These are phyloP conservation scores for Mythimna loreyi DNA, from an alignment of 2,888 invertebrate genomes.

Conservation along the genomic window DNA sequence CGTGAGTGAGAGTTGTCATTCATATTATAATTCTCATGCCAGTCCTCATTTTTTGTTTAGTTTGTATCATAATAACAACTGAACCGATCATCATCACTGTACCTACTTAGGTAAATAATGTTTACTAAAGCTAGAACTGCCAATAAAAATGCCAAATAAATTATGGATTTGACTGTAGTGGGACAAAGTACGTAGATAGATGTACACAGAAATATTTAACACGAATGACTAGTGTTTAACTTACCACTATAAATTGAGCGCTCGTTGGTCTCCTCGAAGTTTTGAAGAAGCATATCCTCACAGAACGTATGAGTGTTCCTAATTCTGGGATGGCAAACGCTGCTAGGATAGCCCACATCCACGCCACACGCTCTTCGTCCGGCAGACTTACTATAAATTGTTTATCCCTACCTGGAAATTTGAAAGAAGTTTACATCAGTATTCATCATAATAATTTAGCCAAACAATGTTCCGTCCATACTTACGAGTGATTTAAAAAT, in stretches of 20 bases:
- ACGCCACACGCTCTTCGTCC: conserved; percentile 96
- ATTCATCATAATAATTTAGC: background rate
- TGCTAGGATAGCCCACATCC: conserved; percentile 98
- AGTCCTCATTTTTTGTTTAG: background rate
- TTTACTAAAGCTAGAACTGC: no score
- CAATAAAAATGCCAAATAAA: no score
- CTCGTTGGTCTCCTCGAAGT: conserved; percentile 94
- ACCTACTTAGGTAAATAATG: no score
- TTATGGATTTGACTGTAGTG: no score
- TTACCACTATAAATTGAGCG: conserved; percentile 87
- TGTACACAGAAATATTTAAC: background rate
- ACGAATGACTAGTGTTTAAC: conserved; percentile 64
- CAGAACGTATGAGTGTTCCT: conserved; percentile 95
- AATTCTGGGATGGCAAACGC: conserved; percentile 97
- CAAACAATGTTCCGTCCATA: background rate
- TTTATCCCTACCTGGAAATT: conserved; percentile 95
- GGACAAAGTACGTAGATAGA: background rate
- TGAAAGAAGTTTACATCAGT: conserved; percentile 14
- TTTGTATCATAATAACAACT: background rate
- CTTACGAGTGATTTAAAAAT: conserved; percentile 29
- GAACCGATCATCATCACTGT: background rate
- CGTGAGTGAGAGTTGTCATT: conserved; percentile 19
- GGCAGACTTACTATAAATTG: conserved; percentile 95
- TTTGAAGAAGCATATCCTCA: conserved; percentile 97
- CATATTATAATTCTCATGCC: conserved; percentile 12